Percentiles rank a stretch among this genome's conserved stretches.
These are phyloP conservation scores for Syngnathus acus DNA, from an alignment of 2,797 vertebrate genomes.

Conservation along the genomic window DNA sequence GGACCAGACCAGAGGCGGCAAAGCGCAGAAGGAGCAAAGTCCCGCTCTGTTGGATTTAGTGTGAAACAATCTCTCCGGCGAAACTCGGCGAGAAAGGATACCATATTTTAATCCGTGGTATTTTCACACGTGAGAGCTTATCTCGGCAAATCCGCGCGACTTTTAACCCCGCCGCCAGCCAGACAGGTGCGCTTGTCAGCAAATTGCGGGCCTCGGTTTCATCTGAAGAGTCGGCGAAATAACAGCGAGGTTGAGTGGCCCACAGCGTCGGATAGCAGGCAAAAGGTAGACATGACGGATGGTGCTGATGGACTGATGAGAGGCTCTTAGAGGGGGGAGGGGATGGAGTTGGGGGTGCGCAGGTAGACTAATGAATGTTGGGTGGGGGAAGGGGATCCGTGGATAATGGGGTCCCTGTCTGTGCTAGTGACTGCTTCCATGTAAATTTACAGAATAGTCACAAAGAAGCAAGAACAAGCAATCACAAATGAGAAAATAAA, in stretches of 20 bases:
- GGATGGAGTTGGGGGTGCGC: conserved; percentile 42
- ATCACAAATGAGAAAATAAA: too few species aligned
- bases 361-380: conserved; percentile 60
- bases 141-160: background rate
- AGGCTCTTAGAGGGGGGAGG: conserved; percentile 44
- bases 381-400: conserved; percentile 42
- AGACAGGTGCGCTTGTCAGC: conserved; percentile 42
- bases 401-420: conserved; percentile 36
- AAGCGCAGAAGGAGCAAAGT: background rate
- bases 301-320: conserved; percentile 56
- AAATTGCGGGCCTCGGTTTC: conserved; percentile 44
- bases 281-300: conserved; percentile 36
- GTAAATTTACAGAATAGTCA: background rate
- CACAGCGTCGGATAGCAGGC: conserved; percentile 37
- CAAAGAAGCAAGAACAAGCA: background rate
- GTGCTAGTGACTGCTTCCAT: background rate
- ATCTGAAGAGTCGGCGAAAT: conserved; percentile 37
- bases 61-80: background rate
- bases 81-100: background rate
- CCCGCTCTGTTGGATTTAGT: background rate
- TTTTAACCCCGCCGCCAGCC: conserved; percentile 5
- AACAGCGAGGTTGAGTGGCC: conserved; percentile 37
- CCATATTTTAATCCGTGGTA: background rate
- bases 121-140: background rate
- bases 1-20: too few species aligned